phyloP scores from a whole-genome alignment of 2,113 vertebrate genomes.

The Phalacrocorax brasilianus region DNA sequence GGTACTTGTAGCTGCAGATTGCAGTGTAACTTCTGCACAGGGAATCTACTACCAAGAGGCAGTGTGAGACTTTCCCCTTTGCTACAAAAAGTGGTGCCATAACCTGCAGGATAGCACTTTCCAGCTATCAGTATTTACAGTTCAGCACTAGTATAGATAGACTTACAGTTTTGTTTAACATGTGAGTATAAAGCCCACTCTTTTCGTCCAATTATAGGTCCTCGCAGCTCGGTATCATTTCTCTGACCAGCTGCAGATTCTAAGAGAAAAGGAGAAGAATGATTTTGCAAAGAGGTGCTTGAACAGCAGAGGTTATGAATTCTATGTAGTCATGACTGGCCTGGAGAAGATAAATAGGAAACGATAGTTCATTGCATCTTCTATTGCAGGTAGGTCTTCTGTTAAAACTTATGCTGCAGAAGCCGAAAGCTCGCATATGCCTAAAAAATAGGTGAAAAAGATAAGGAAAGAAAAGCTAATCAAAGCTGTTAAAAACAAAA shows the following conservation, averaged over 20 bases:
- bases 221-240: background rate
- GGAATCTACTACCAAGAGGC: background rate
- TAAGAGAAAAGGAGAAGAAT: background rate
- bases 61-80: background rate
- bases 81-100: background rate
- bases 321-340: background rate
- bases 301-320: background rate
- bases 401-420: background rate
- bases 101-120: background rate
- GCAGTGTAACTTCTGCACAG: background rate
- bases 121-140: background rate
- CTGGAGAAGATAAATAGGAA: background rate
- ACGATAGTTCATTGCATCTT: background rate
- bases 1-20: background rate
- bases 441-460: background rate
- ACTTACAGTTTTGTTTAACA: background rate
- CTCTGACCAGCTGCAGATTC: background rate
- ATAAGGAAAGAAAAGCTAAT: background rate
- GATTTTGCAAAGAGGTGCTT: background rate
- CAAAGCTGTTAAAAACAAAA: background rate
- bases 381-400: background rate
- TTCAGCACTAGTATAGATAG: background rate
- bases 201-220: background rate
- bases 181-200: background rate
- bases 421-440: background rate